A percentile compares a stretch with the other conserved stretches of the same genome.
phyloP scores from a whole-genome alignment of 1,140 invertebrate genomes.

The Caerostris extrusa region DNA sequence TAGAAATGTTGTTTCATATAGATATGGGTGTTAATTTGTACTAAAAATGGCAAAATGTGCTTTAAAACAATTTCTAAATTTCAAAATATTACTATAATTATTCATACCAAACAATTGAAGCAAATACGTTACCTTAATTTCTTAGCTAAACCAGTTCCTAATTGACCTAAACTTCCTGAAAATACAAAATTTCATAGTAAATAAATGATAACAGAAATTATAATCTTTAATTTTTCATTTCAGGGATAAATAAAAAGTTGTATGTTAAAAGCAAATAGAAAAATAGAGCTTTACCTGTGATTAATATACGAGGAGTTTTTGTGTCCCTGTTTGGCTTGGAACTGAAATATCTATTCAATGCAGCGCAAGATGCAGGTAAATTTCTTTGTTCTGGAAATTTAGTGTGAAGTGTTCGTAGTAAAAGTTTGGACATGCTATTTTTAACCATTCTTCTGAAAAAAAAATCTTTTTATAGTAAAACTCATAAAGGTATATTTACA shows the following conservation, averaged over 20 bases:
- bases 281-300: constrained; percentile 41
- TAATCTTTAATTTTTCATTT: too few species aligned
- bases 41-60: too few species aligned
- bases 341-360: neutral
- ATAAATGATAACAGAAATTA: neutral
- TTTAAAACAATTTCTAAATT: neutral
- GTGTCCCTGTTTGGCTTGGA: neutral
- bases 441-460: constrained; percentile 18
- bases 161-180: constrained; percentile 86
- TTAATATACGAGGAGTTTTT: constrained; percentile 21
- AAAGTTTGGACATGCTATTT: neutral
- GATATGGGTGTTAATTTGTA: too few species aligned
- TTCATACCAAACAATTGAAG: neutral
- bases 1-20: too few species aligned
- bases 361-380: neutral
- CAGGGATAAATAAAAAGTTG: too few species aligned
- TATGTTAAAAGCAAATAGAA: too few species aligned
- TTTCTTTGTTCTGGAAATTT: neutral
- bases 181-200: constrained; percentile 6
- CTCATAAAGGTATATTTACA: neutral
- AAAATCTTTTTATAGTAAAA: too few species aligned
- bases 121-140: constrained; percentile 81
- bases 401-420: neutral
- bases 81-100: neutral
- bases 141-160: constrained; percentile 91